Evolutionary conservation across 2,113 vertebrate genomes (phyloP).

Genomic region (mouse (Mus musculus)): GRCm39 chr16:91262001-91262500

Average conservation of each 20-base stretch:
- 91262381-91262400: background rate
- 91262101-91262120: background rate
- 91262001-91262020: background rate
- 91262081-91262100: background rate
- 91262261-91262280: too few species aligned
- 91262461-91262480: background rate
- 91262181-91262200: background rate
- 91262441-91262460: too few species aligned
- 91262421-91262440: too few species aligned
- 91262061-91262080: slow-evolving; percentile 38
- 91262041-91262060: background rate
- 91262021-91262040: background rate
- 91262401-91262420: background rate
- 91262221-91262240: too few species aligned
- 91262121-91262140: too few species aligned
- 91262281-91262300: too few species aligned
- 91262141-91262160: background rate
- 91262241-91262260: background rate
- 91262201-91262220: background rate
- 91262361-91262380: background rate
- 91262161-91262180: background rate
- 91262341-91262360: background rate
- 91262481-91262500: background rate
- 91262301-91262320: background rate
- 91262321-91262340: background rate